Percentiles rank a stretch among this genome's conserved stretches.
Evolutionary conservation across 2,888 invertebrate species (phyloP).

Genomic region (Perithous albicinctus): DNA sequence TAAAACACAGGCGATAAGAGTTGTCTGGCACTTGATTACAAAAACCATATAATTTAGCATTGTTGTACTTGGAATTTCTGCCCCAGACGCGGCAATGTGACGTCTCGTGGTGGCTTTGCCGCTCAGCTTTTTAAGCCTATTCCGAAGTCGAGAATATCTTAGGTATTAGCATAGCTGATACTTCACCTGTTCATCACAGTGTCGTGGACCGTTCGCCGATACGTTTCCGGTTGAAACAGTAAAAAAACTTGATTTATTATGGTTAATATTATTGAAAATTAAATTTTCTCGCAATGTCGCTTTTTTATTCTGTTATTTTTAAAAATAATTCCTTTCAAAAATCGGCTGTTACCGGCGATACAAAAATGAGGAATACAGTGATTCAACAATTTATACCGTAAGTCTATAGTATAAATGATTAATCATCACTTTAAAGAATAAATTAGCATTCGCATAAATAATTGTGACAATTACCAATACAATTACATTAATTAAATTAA

Average conservation of each 20-base stretch:
- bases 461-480: too few species aligned
- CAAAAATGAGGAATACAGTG: slow-evolving; percentile 35
- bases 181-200: slow-evolving; percentile 63
- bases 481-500: too few species aligned
- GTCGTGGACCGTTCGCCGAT: slow-evolving; percentile 59
- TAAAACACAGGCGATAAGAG: too few species aligned
- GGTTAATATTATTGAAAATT: background rate
- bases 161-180: slow-evolving; percentile 65
- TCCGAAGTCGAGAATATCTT: slow-evolving; percentile 56
- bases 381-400: slow-evolving; percentile 29
- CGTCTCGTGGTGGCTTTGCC: background rate
- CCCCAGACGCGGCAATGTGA: too few species aligned
- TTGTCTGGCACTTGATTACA: too few species aligned
- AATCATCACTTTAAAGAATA: background rate
- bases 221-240: slow-evolving; percentile 43
- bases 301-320: background rate
- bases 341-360: background rate
- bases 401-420: slow-evolving; percentile 19
- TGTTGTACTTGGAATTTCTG: too few species aligned
- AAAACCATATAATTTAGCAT: too few species aligned
- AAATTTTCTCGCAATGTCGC: background rate
- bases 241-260: slow-evolving; percentile 6
- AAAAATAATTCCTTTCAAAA: background rate
- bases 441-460: background rate
- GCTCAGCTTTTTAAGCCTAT: slow-evolving; percentile 35